A percentile compares a stretch with the other conserved stretches of the same genome.
Conservation (phyloP, 2,113 vertebrate species). For the Columba livia region DNA sequence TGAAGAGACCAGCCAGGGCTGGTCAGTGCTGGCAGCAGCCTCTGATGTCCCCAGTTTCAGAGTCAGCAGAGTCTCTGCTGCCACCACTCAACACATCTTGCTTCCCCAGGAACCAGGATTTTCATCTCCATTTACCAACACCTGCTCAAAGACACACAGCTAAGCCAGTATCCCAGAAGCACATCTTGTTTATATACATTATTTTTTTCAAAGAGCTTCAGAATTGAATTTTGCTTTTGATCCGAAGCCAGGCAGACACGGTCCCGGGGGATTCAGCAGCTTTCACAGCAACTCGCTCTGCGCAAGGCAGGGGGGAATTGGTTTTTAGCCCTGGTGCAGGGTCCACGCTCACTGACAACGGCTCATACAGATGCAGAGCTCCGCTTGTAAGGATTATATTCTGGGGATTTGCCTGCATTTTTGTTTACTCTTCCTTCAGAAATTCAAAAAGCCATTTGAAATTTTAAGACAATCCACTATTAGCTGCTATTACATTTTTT, state of each 20-base stretch:
- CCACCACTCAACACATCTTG: not conserved
- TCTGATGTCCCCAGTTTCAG: not conserved
- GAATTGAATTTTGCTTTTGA: not conserved
- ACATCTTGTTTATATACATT: not conserved
- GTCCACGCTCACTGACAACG: rapidly evolving
- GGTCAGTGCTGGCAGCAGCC: no score
- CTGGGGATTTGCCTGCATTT: not conserved
- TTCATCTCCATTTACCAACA: not conserved
- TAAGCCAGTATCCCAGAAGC: not conserved
- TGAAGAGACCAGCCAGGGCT: no score
- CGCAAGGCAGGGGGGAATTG: not conserved
- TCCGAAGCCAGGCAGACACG: rapidly evolving
- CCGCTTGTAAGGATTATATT: not conserved
- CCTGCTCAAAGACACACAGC: not conserved
- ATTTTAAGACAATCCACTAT: rapidly evolving
- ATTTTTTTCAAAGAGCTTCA: not conserved
- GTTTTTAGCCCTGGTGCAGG: not conserved
- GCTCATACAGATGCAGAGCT: not conserved
- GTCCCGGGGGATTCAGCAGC: not conserved
- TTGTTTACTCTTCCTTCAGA: not conserved
- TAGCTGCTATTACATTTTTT: rapidly evolving
- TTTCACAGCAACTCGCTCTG: not conserved
- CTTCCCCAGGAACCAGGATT: not conserved
- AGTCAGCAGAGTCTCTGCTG: not conserved
- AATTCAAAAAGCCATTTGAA: not conserved